These are phyloP conservation scores for Callorhinus ursinus DNA, from an alignment of 2,113 vertebrate genomes.

Conservation along the genomic window DNA sequence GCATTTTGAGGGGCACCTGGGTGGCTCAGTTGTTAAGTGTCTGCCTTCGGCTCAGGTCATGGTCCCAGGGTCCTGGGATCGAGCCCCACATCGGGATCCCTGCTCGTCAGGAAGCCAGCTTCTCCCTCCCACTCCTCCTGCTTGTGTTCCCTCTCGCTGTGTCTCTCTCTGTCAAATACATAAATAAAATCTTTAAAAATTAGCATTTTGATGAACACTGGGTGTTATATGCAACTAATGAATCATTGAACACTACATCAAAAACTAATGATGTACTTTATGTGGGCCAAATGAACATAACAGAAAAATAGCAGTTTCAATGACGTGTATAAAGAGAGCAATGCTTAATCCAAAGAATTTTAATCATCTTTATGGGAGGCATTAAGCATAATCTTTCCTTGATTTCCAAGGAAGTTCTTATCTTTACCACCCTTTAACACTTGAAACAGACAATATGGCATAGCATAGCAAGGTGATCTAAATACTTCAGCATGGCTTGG, in stretches of 20 bases:
- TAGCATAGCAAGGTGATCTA: background rate
- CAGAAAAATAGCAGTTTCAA: background rate
- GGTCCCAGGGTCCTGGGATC: no score
- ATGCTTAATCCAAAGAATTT: background rate
- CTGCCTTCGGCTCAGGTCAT: no score
- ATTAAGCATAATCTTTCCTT: background rate
- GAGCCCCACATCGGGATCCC: no score
- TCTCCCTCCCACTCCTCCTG: no score
- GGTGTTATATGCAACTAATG: no score
- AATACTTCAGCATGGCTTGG: background rate
- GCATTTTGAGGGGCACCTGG: background rate
- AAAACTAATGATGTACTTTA: no score
- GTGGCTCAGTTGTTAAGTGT: no score
- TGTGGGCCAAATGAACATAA: no score
- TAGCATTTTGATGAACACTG: background rate
- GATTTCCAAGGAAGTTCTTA: background rate
- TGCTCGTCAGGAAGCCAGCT: no score
- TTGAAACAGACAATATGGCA: conserved; percentile 20
- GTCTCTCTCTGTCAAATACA: no score
- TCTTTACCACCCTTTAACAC: background rate
- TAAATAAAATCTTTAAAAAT: background rate
- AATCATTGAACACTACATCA: no score
- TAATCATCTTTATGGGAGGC: background rate
- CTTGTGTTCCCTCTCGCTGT: no score
- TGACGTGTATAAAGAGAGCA: background rate